Evolutionary conservation across 2,888 invertebrate species (phyloP).

Genomic region (Pantelozetes paolii): DNA sequence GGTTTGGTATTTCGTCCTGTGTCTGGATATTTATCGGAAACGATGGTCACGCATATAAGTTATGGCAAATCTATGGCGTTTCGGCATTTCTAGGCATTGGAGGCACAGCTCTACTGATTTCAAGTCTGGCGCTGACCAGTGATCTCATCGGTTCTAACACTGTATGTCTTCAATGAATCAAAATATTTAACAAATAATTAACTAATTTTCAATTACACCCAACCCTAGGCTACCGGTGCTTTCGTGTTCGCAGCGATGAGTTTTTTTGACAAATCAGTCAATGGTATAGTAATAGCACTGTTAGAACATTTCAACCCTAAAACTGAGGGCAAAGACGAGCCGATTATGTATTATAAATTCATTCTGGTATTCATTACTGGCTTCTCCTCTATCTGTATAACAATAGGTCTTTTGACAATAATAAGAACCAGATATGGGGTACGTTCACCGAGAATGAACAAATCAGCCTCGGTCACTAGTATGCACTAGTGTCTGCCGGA

Average conservation of each 20-base stretch:
- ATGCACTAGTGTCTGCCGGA: too few species aligned
- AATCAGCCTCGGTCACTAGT: neutral
- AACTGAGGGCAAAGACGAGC: neutral
- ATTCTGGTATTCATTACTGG: slow-evolving; percentile 29
- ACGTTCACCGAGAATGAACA: neutral
- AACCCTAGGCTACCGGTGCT: slow-evolving; percentile 40
- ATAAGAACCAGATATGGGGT: slow-evolving; percentile 30
- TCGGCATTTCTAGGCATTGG: slow-evolving; percentile 45
- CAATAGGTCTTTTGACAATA: slow-evolving; percentile 13
- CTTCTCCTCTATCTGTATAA: neutral
- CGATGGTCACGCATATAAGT: slow-evolving; percentile 24
- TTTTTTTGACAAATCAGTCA: slow-evolving; percentile 39
- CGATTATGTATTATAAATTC: slow-evolving; percentile 12
- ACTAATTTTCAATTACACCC: neutral
- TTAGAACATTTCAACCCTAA: slow-evolving; percentile 36
- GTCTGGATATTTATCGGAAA: slow-evolving; percentile 45
- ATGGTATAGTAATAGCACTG: slow-evolving; percentile 37
- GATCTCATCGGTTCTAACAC: slow-evolving; percentile 50
- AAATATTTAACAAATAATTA: neutral
- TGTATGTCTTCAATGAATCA: neutral
- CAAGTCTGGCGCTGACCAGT: slow-evolving; percentile 49
- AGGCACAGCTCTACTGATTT: slow-evolving; percentile 48
- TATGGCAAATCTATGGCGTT: slow-evolving; percentile 36
- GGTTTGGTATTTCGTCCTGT: slow-evolving; percentile 41
- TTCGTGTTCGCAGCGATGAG: slow-evolving; percentile 42